A percentile compares a stretch with the other conserved stretches of the same genome.
phyloP scores from a whole-genome alignment of 2,113 vertebrate genomes.

The Prunella fulvescens region DNA sequence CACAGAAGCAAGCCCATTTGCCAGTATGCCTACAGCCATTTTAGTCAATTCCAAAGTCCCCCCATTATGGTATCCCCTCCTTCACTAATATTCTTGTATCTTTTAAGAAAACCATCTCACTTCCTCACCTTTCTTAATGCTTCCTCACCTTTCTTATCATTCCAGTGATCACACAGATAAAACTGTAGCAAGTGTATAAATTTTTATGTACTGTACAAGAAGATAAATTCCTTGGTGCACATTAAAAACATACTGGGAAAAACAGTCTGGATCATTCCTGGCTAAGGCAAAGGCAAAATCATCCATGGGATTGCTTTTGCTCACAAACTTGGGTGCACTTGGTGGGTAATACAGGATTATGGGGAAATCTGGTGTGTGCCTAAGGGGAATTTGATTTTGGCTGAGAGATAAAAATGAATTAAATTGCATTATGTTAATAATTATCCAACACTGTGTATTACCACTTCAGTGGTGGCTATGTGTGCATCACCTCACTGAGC shows the following conservation, averaged over 20 bases:
- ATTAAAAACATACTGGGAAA: not conserved
- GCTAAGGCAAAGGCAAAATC: not conserved
- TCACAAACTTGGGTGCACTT: not conserved
- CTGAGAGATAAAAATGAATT: not conserved
- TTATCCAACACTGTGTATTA: not conserved
- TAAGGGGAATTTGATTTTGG: not conserved
- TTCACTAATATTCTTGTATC: not conserved
- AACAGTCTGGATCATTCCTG: not conserved
- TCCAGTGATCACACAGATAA: not conserved
- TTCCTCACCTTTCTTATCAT: not conserved
- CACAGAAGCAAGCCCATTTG: not conserved
- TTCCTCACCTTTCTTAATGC: not conserved
- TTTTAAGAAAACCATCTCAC: not conserved
- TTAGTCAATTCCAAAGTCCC: not conserved
- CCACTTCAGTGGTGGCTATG: accelerated
- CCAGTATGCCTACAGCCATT: not conserved
- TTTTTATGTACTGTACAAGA: not conserved
- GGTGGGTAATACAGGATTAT: not conserved
- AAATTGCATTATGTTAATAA: not conserved
- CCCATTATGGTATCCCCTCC: not conserved
- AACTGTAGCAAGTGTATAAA: not conserved
- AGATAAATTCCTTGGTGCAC: not conserved
- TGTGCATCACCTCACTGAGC: not conserved
- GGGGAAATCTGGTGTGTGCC: not conserved
- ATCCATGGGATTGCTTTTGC: not conserved